Conservation (phyloP, 35 echinoderm and acorn worm species). For the Apostichopus californicus region DNA sequence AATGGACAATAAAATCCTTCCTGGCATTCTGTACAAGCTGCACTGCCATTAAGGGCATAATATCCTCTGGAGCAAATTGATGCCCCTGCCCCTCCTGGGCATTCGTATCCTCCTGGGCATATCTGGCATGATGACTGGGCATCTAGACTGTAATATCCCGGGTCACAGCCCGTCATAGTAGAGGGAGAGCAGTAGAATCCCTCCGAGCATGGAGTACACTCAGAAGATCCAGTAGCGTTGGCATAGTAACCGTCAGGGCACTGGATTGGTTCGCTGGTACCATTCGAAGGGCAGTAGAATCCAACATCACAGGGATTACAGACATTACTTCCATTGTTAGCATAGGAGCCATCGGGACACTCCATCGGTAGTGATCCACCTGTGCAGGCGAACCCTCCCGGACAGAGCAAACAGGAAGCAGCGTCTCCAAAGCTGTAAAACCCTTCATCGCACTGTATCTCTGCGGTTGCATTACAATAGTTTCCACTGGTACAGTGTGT, state of each 20-base stretch:
- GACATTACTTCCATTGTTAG: conserved; percentile 69
- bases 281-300: conserved; percentile 65
- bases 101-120: conserved; percentile 90
- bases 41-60: conserved; percentile 81
- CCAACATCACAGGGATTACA: conserved; percentile 76
- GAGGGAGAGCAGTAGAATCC: conserved; percentile 58
- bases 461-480: conserved; percentile 67
- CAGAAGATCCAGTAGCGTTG: conserved; percentile 25
- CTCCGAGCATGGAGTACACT: conserved; percentile 48
- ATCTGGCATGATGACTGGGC: conserved; percentile 62
- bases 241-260: conserved; percentile 70
- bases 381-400: conserved; percentile 67
- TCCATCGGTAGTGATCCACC: conserved; percentile 1
- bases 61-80: conserved; percentile 61
- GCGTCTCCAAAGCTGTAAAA: conserved; percentile 77
- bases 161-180: conserved; percentile 58
- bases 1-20: conserved; percentile 85
- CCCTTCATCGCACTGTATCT: conserved; percentile 63
- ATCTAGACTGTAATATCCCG: conserved; percentile 70
- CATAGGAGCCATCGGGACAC: conserved; percentile 67
- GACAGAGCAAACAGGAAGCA: conserved; percentile 75
- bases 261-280: conserved; percentile 48
- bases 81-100: conserved; percentile 58
- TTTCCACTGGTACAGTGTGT: conserved; percentile 62
- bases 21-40: conserved; percentile 67